These are phyloP conservation scores for Tipula unca DNA, from an alignment of 2,888 invertebrate species.

Conservation along the genomic window DNA sequence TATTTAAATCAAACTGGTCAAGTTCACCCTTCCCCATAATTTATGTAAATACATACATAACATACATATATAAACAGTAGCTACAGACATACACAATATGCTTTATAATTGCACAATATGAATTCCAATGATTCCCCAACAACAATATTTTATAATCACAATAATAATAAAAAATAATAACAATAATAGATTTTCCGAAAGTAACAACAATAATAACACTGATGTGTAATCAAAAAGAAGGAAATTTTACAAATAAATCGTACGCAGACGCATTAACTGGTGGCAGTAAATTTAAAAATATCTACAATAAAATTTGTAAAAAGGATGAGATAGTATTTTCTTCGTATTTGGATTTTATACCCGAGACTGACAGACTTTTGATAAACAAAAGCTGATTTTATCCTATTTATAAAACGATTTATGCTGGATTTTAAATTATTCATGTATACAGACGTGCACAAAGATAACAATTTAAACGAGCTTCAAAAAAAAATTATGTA, in stretches of 20 bases:
- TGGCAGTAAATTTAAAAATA: background rate
- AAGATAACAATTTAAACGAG: background rate
- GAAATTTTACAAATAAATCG: background rate
- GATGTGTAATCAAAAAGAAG: background rate
- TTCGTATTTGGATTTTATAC: background rate
- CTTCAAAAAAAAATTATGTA: background rate
- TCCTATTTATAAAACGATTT: background rate
- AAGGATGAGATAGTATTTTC: background rate
- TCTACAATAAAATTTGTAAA: background rate
- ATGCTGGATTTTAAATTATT: background rate
- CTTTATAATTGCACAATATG: background rate
- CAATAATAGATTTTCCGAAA: background rate
- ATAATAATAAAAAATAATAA: background rate
- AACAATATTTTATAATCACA: background rate
- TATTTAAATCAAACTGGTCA: background rate
- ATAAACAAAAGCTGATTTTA: background rate
- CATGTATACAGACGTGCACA: background rate
- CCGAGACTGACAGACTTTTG: constrained; percentile 4
- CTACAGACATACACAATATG: background rate
- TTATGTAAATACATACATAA: background rate
- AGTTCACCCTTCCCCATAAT: background rate
- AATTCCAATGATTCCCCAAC: background rate
- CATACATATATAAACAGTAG: too few relatives aligned
- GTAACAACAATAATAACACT: background rate
- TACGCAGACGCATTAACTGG: constrained; percentile 1